phyloP scores from a whole-genome alignment of 2,888 invertebrate species.

The Spodoptera exigua region DNA sequence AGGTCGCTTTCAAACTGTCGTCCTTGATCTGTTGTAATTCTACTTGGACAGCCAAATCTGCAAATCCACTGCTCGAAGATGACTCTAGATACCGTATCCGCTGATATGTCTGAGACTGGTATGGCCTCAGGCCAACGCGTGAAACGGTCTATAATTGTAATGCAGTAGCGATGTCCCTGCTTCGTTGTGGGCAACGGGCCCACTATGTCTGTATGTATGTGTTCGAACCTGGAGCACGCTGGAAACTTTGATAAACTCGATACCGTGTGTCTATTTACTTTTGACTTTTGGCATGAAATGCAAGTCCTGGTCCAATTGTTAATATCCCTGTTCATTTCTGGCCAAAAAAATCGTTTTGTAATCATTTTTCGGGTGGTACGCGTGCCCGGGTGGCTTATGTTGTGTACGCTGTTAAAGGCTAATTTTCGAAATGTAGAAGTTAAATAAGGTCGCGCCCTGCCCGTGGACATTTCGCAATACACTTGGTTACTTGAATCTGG shows the following conservation, averaged over 20 bases:
- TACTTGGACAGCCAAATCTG: not conserved
- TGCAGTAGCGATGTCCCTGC: not conserved
- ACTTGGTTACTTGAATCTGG: not conserved
- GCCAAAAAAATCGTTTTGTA: too few species aligned
- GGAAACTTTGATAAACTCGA: not conserved
- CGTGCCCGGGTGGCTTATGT: not conserved
- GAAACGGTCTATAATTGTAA: conserved; percentile 4
- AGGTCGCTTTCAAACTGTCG: not conserved
- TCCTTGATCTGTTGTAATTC: not conserved
- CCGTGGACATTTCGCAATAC: not conserved
- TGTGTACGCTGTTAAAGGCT: not conserved
- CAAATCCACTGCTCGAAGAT: not conserved
- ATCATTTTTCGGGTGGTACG: not conserved
- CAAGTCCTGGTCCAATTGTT: not conserved
- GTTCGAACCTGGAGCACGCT: not conserved
- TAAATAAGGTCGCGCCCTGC: too few species aligned
- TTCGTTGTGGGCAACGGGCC: not conserved
- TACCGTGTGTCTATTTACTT: not conserved
- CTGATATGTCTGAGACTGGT: not conserved
- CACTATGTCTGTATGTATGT: not conserved
- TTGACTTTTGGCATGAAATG: not conserved
- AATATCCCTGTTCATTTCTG: not conserved
- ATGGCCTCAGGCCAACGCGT: not conserved
- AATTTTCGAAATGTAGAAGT: not conserved
- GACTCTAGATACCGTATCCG: not conserved